Conservation (phyloP, 2,888 invertebrate genomes). For the Teinopalpus imperialis region DNA sequence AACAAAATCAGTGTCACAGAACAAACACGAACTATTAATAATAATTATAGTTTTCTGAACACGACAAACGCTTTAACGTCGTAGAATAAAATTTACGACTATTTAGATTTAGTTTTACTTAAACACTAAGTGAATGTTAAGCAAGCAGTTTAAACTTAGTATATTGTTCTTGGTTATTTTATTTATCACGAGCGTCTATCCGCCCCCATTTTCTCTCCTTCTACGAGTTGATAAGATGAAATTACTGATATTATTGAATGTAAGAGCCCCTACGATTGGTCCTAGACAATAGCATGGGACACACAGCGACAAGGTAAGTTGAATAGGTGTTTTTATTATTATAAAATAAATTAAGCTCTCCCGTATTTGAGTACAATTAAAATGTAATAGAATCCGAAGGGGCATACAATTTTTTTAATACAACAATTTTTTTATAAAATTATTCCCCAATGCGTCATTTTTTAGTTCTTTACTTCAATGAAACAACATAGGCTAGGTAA, state of each 20-base stretch:
- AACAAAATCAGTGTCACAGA: background rate
- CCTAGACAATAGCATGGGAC: too few relatives aligned
- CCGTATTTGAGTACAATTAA: too few relatives aligned
- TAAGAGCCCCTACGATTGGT: too few relatives aligned
- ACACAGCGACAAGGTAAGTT: too few relatives aligned
- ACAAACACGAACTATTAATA: background rate
- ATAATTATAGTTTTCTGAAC: conserved; percentile 14
- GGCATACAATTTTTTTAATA: too few relatives aligned
- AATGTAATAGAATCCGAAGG: too few relatives aligned
- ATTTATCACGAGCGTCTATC: conserved; percentile 42
- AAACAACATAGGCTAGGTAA: too few relatives aligned
- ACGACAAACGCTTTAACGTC: conserved; percentile 14
- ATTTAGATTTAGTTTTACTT: conserved; percentile 7
- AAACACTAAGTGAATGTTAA: conserved; percentile 21
- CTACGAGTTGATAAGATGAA: conserved; percentile 56
- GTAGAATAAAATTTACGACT: conserved; percentile 16
- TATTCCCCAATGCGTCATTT: too few relatives aligned
- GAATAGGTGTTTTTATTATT: too few relatives aligned
- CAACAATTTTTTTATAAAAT: too few relatives aligned
- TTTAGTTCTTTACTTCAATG: too few relatives aligned
- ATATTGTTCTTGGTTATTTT: conserved; percentile 35
- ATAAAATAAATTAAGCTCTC: too few relatives aligned
- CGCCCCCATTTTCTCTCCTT: conserved; percentile 51
- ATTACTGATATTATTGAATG: conserved; percentile 61
- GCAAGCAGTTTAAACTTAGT: background rate